Evolutionary conservation across 2,113 vertebrate genomes (phyloP).

Genomic region (Geococcyx californianus): DNA sequence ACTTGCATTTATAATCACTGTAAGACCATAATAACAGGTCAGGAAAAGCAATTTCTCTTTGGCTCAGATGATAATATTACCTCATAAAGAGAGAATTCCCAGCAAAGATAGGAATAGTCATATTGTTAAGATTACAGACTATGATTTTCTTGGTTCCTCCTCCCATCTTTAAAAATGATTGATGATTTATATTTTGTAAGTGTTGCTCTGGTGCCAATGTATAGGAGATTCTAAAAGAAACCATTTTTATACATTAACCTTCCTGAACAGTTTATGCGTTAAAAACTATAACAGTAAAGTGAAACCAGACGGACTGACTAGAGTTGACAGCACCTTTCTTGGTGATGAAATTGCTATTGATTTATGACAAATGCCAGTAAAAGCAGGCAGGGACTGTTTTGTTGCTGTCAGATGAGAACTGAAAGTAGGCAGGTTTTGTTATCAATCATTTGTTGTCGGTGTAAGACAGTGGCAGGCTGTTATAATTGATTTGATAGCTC

Average conservation of each 20-base stretch:
- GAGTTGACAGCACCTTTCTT: constrained; percentile 76
- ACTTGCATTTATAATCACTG: background rate
- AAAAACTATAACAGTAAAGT: constrained; percentile 65
- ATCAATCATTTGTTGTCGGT: constrained; percentile 86
- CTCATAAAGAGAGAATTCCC: constrained; percentile 14
- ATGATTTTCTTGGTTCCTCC: background rate
- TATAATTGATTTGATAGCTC: constrained; percentile 80
- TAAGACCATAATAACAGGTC: background rate
- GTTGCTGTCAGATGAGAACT: constrained; percentile 86
- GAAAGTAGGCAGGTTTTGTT: constrained; percentile 87
- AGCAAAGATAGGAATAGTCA: background rate
- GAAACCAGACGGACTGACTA: constrained; percentile 74
- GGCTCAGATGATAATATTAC: background rate
- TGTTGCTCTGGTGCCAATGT: background rate
- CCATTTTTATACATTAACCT: constrained; percentile 58
- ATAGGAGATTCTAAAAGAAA: constrained; percentile 34
- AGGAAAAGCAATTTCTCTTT: constrained; percentile 23
- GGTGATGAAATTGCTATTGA: constrained; percentile 89
- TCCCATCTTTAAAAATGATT: constrained; percentile 12
- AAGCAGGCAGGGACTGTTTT: constrained; percentile 80
- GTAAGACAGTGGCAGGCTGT: constrained; percentile 72
- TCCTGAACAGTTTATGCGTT: constrained; percentile 63
- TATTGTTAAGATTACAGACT: background rate
- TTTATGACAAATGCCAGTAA: constrained; percentile 90
- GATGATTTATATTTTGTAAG: background rate